phyloP scores from a whole-genome alignment of 2,888 invertebrate genomes.

The Pristionchus maxplancki region DNA sequence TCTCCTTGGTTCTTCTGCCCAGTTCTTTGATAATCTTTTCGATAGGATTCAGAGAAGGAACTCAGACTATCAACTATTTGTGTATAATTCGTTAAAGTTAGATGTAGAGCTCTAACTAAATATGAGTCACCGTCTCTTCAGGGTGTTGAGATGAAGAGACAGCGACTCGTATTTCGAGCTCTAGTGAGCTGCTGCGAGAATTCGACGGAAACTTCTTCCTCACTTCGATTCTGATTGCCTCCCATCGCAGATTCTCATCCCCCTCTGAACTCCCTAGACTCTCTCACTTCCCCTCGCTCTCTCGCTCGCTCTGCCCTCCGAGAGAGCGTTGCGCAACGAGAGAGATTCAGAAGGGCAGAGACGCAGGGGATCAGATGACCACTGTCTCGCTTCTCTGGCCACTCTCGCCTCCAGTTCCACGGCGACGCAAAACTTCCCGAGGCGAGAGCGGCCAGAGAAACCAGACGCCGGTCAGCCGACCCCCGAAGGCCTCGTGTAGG shows the following conservation, averaged over 20 bases:
- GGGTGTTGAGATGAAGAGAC: too few species aligned
- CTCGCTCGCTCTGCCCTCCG: background rate
- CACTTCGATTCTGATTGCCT: background rate
- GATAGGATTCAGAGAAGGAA: too few species aligned
- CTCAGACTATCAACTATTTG: too few species aligned
- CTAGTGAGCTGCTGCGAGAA: too few species aligned
- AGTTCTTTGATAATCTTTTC: too few species aligned
- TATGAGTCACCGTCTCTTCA: too few species aligned
- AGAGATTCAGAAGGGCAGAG: background rate
- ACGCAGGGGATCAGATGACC: conserved; percentile 37
- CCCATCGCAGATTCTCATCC: background rate
- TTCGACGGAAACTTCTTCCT: too few species aligned
- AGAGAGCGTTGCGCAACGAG: too few species aligned
- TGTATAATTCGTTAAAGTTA: too few species aligned
- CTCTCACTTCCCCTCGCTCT: background rate
- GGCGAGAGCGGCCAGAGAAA: conserved; percentile 25
- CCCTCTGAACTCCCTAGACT: background rate
- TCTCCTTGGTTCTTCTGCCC: too few species aligned
- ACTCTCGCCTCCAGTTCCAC: conserved; percentile 42
- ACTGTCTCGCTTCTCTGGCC: conserved; percentile 1
- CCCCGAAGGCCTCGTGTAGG: background rate
- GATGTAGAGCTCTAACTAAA: too few species aligned
- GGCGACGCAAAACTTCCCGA: conserved; percentile 2
- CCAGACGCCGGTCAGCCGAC: conserved; percentile 13
- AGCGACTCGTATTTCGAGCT: too few species aligned